phyloP scores from a whole-genome alignment of 2,113 vertebrate genomes.

The Tetrao urogallus region DNA sequence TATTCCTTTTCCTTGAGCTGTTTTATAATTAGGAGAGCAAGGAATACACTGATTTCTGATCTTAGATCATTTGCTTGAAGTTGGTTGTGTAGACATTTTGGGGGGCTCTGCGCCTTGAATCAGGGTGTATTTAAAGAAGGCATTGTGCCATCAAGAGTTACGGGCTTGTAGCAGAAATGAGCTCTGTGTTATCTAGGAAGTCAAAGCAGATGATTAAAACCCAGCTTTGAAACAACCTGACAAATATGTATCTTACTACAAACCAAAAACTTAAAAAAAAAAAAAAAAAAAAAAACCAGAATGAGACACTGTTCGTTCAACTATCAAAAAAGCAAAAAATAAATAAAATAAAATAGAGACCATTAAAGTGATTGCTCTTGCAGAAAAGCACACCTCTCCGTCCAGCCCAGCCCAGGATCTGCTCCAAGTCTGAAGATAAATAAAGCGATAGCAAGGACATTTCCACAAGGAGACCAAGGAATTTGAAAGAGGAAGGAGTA shows the following conservation, averaged over 20 bases:
- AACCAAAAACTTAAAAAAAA: not conserved
- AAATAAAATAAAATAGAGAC: not conserved
- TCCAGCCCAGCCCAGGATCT: not conserved
- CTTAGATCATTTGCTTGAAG: not conserved
- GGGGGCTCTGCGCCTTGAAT: not conserved
- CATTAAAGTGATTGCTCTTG: not conserved
- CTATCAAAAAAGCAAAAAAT: not conserved
- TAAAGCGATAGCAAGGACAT: conserved; percentile 22
- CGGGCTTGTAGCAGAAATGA: not conserved
- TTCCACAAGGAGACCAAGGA: conserved; percentile 57
- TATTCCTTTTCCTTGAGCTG: not conserved
- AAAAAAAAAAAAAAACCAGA: not conserved
- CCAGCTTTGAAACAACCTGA: not conserved
- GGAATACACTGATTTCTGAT: not conserved
- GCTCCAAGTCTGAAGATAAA: conserved; percentile 63
- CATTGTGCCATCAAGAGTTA: not conserved
- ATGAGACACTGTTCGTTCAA: not conserved
- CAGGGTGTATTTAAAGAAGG: fast-evolving
- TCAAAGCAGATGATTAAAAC: not conserved
- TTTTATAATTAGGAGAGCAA: not conserved
- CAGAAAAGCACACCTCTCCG: not conserved
- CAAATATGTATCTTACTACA: not conserved
- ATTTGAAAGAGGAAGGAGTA: conserved; percentile 58
- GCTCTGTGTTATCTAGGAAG: not conserved
- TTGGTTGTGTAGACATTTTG: not conserved